phyloP scores from a whole-genome alignment of 1,140 invertebrate genomes.

The Drosophila lacertosa region DNA sequence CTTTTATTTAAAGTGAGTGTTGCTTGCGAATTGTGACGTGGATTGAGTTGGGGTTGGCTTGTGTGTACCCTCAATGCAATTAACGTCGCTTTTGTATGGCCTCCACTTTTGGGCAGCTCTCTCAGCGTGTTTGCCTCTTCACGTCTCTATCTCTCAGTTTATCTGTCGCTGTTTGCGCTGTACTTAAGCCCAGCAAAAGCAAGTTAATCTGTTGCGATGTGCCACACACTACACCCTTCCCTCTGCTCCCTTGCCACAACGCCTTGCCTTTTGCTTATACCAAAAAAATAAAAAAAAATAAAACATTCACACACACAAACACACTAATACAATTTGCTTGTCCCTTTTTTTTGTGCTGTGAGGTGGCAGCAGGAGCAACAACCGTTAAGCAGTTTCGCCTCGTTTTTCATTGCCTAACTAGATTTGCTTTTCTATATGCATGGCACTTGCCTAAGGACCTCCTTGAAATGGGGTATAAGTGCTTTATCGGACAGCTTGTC shows the following conservation, averaged over 20 bases:
- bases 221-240: slow-evolving; percentile 1
- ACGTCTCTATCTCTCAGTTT: slow-evolving; percentile 1
- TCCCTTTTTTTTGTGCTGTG: slow-evolving; percentile 42
- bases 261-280: slow-evolving; percentile 10
- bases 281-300: neutral
- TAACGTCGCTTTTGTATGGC: slow-evolving; percentile 71
- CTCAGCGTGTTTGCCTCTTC: slow-evolving; percentile 20
- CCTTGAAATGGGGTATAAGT: slow-evolving; percentile 3
- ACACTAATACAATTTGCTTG: slow-evolving; percentile 66
- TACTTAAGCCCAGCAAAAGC: slow-evolving; percentile 64
- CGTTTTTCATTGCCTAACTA: slow-evolving; percentile 75
- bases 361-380: slow-evolving; percentile 47
- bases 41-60: slow-evolving; percentile 1
- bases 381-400: slow-evolving; percentile 76
- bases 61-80: slow-evolving; percentile 70
- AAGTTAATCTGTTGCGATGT: slow-evolving; percentile 78
- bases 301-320: slow-evolving; percentile 25
- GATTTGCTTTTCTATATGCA: slow-evolving; percentile 62
- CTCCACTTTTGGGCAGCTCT: slow-evolving; percentile 55
- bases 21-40: slow-evolving; percentile 25
- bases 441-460: neutral
- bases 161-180: slow-evolving; percentile 45
- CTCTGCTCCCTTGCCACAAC: neutral
- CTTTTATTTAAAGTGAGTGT: slow-evolving; percentile 66
- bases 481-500: neutral